Evolutionary conservation across 2,888 invertebrate species (phyloP), one percentile per base, ranked within the genome.

Genomic region (Dendrolimus pini): DNA sequence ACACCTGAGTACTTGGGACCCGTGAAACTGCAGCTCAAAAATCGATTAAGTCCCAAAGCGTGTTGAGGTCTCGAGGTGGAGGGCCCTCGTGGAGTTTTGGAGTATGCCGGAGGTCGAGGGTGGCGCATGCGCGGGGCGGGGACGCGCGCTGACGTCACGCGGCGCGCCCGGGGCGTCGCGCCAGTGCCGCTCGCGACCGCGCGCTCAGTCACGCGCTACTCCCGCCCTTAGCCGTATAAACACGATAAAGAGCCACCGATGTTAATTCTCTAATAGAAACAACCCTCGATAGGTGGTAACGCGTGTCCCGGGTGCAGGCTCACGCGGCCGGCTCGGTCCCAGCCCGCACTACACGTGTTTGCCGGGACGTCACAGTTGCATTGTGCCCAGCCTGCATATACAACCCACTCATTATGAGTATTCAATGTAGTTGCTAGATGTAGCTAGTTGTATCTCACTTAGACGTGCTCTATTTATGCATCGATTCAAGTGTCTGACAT

Each of bases 41-140:
- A 90, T 90, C 89, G 89, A 90, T 90, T 87, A 83, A 82, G 78
- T 83, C 75, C 83, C 85, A 82, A 83, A 89, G 87, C 83, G 77
- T 82, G 83, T 84, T 87, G 85, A 86, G 88, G 89, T 89, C 89
- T 89, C 82, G 79, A 85, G 84, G 81, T 84, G 82, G 83, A 89
- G 89, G 80, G 86, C 79, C 75, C 86, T 89, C 83, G 75, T 80
- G 73, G 75, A 79, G 78, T 81, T 83, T 85, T 80, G 80, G 83
- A 86, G 86, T 80, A 78, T 77, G 75, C 69, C 68, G 77, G 71
- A 70, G 71, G 74, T 63, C 61, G 65, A 57, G 30, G 61, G 71
- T 64, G 62, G 78, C 87, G 88, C 88, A 83, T 81, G 87, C 85
- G 88, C 82, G 83, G 75, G 78, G 77, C 74, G 77, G 78, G 72